Evolutionary conservation across 2,797 vertebrate genomes (phyloP), one percentile per base, ranked within the genome.

Genomic region (Odontamblyopus lacepedii): DNA sequence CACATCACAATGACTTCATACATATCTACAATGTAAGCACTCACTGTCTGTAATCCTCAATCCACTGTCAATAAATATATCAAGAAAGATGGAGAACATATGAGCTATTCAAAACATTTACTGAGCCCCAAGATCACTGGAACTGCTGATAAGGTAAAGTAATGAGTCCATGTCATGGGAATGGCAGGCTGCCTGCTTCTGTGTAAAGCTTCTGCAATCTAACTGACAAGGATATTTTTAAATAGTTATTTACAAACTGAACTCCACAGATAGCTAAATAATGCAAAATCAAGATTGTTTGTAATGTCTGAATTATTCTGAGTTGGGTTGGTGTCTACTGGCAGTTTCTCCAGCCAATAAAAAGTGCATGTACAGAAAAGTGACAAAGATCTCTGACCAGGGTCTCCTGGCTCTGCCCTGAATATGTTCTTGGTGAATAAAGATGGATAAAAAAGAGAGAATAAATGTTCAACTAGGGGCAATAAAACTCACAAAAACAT

Each of bases 81-180:
- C 53, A 55, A 79, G 62, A 63, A 35, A 62, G 62, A 75, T 1
- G 48, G 72, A 74, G 66, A 50, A 69, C 50, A 53, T 75, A 62
- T 35, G n/a, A 65, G n/a, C 60, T 29, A 63, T 35, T 78, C 9
- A 71, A 78, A 83, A 80, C 69, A 71, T 44, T 38, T 41, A 6
- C 13, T 83, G 67, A 81, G 65, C 35, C 67, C 56, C 1, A 66
- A 81, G 73, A 78, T 80, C 63, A 67, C 59, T 2, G 44, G 44
- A 63, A 63, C 18, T 77, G 56, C 55, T 70, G 59, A 69, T 78
- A 79, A 72, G 41, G 51, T 62, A 69, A 64, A 70, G 67, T 71
- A 73, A 75, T 73, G 78, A 83, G 55, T 29, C n/a, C 19, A 19
- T 53, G 71, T 72, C 75, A 38, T 77, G 78, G 75, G 70, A 86